Evolutionary conservation across 2,797 vertebrate genomes (phyloP).

Genomic region (Poeciliopsis presidionis): DNA sequence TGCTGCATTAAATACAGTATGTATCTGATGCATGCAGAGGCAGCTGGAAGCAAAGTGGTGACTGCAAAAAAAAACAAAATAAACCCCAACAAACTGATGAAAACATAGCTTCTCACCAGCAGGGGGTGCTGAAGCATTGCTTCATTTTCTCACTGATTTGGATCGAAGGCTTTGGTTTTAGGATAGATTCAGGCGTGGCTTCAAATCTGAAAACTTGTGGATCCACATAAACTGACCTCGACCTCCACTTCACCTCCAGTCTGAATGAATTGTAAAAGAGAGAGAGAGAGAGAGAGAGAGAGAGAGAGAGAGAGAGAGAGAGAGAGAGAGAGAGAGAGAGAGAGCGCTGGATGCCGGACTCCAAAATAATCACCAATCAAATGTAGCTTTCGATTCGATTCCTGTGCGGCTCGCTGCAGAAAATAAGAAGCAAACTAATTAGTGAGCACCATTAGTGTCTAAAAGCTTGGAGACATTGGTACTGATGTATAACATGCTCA

Average conservation of each 20-base stretch:
- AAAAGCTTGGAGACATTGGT: conserved; percentile 2
- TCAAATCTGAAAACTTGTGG: background rate
- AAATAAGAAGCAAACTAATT: conserved; percentile 9
- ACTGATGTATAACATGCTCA: background rate
- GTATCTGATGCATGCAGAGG: background rate
- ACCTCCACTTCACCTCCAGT: background rate
- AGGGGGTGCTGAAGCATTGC: background rate
- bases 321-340: background rate
- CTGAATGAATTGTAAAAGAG: background rate
- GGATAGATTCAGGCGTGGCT: background rate
- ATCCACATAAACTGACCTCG: background rate
- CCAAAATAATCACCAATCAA: background rate
- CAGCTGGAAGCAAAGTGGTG: background rate
- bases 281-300: background rate
- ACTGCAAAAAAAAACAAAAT: background rate
- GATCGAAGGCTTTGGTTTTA: background rate
- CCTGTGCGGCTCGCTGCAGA: background rate
- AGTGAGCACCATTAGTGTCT: background rate
- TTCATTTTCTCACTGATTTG: background rate
- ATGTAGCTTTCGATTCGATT: background rate
- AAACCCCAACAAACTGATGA: background rate
- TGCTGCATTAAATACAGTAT: background rate
- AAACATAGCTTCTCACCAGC: background rate
- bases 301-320: background rate
- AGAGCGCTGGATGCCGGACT: background rate